phyloP scores from a whole-genome alignment of 1,140 invertebrate species.

The Drosophila simulans region DNA sequence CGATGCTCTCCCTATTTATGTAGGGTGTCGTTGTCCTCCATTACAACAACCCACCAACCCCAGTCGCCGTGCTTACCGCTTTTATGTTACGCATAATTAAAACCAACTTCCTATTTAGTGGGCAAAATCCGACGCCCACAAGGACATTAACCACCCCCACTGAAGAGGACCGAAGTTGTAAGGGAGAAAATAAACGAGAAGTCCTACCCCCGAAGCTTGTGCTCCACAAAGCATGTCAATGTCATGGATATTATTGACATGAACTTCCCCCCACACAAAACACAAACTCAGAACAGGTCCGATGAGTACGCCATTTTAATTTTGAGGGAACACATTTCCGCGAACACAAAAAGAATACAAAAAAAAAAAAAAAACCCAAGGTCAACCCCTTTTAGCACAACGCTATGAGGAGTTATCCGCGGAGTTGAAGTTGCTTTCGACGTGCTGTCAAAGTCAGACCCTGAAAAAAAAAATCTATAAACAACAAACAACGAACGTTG shows the following conservation, averaged over 20 bases:
- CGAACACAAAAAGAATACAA: slow-evolving; percentile 14
- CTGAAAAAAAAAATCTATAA: slow-evolving; percentile 78
- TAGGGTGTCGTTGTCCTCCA: slow-evolving; percentile 35
- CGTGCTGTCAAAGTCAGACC: slow-evolving; percentile 65
- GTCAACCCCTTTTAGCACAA: slow-evolving; percentile 66
- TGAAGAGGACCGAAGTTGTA: neutral
- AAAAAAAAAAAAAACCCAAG: slow-evolving; percentile 44
- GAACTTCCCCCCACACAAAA: slow-evolving; percentile 52
- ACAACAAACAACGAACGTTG: slow-evolving; percentile 42
- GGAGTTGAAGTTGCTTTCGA: slow-evolving; percentile 41
- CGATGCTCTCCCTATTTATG: neutral
- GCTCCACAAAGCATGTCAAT: slow-evolving; percentile 79
- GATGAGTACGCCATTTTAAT: slow-evolving; percentile 51
- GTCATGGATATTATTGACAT: slow-evolving; percentile 81
- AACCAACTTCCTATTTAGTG: slow-evolving; percentile 69
- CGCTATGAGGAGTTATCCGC: slow-evolving; percentile 25
- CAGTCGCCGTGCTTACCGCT: slow-evolving; percentile 22
- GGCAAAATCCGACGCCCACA: slow-evolving; percentile 25
- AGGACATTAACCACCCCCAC: slow-evolving; percentile 46
- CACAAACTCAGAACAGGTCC: slow-evolving; percentile 8
- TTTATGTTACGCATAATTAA: slow-evolving; percentile 77
- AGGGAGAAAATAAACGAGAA: neutral
- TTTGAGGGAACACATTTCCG: slow-evolving; percentile 47
- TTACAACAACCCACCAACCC: slow-evolving; percentile 48
- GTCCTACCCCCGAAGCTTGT: slow-evolving; percentile 30